These are phyloP conservation scores for Mobula hypostoma DNA, from an alignment of 2,113 vertebrate species.

Conservation along the genomic window DNA sequence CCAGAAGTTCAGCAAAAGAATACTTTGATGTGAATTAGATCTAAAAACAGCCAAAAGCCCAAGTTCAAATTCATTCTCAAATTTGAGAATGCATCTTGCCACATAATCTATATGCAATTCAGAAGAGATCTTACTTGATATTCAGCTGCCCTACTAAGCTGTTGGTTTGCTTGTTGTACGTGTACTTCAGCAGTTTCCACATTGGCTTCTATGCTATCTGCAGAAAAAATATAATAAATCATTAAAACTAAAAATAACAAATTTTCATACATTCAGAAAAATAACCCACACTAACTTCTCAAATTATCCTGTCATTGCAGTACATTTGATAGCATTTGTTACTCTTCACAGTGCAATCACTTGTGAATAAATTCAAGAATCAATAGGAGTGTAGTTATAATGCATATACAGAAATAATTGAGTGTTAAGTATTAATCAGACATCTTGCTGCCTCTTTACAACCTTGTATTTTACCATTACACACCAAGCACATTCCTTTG, in stretches of 20 bases:
- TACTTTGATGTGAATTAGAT: not conserved
- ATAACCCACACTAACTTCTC: not conserved
- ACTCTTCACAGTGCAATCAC: not conserved
- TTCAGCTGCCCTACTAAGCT: conserved; percentile 73
- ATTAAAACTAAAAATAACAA: not conserved
- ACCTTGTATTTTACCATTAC: not conserved
- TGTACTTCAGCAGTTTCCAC: conserved; percentile 80
- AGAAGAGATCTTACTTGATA: conserved; percentile 73
- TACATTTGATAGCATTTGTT: no score
- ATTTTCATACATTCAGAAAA: not conserved
- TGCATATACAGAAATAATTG: not conserved
- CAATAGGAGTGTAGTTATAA: not conserved
- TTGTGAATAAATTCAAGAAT: not conserved
- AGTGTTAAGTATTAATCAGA: not conserved
- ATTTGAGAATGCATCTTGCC: not conserved
- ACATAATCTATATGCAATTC: not conserved
- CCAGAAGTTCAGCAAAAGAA: not conserved
- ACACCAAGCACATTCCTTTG: not conserved
- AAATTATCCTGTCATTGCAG: no score
- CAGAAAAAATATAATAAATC: not conserved
- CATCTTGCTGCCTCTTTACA: not conserved
- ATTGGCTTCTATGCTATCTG: conserved; percentile 97
- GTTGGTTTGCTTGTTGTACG: conserved; percentile 79
- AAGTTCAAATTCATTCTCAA: not conserved
- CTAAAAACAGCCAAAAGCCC: not conserved